These are phyloP conservation scores for Scomber scombrus DNA, from an alignment of 2,113 vertebrate species.

Conservation along the genomic window DNA sequence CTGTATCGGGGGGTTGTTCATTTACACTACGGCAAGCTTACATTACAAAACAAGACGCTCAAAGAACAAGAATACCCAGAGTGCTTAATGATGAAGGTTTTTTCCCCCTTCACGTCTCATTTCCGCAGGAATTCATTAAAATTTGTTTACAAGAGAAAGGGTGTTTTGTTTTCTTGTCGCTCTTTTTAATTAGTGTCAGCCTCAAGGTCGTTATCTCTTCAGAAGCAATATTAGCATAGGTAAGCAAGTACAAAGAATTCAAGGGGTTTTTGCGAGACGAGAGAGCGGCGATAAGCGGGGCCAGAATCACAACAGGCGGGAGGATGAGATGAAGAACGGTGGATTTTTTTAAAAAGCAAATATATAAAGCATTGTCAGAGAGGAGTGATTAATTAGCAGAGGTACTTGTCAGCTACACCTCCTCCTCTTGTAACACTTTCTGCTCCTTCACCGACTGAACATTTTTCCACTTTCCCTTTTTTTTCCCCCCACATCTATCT, in stretches of 20 bases:
- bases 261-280: slow-evolving; percentile 4
- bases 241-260: slow-evolving; percentile 59
- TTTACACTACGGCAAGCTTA: slow-evolving; percentile 84
- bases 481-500: slow-evolving; percentile 13
- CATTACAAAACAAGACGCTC: slow-evolving; percentile 87
- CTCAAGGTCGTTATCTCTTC: slow-evolving; percentile 73
- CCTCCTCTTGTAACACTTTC: slow-evolving; percentile 19
- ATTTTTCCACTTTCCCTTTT: neutral
- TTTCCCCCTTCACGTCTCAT: slow-evolving; percentile 83
- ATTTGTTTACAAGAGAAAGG: slow-evolving; percentile 89
- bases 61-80: slow-evolving; percentile 83
- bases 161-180: slow-evolving; percentile 58
- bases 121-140: slow-evolving; percentile 85
- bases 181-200: slow-evolving; percentile 87
- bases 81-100: slow-evolving; percentile 85
- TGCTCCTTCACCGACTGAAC: slow-evolving; percentile 21
- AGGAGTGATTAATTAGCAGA: slow-evolving; percentile 17
- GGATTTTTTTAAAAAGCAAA: slow-evolving; percentile 30
- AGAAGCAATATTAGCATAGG: slow-evolving; percentile 73
- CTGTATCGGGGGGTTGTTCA: slow-evolving; percentile 68
- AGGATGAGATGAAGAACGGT: slow-evolving; percentile 12
- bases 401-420: slow-evolving; percentile 23
- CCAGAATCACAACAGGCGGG: neutral
- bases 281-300: slow-evolving; percentile 16
- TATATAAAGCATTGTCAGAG: neutral